Evolutionary conservation across 2,113 vertebrate genomes (phyloP).

Genomic region (Tauraco erythrolophus): DNA sequence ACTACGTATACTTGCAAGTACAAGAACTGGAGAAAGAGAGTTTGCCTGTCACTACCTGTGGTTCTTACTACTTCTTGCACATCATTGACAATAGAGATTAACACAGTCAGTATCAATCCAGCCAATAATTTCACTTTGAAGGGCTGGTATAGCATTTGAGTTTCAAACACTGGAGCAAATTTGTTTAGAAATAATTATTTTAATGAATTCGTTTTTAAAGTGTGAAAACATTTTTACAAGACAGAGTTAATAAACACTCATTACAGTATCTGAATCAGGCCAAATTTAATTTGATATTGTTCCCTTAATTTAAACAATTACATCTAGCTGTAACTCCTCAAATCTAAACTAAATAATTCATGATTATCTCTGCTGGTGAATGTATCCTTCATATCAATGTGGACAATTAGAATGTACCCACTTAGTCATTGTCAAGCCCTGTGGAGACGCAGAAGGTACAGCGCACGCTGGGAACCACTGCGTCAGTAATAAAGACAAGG

Average conservation of each 20-base stretch:
- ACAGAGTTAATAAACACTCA: constrained; percentile 48
- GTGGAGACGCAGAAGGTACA: constrained; percentile 52
- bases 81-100: neutral
- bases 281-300: constrained; percentile 51
- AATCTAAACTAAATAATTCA: constrained; percentile 60
- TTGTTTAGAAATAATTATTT: constrained; percentile 48
- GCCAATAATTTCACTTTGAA: neutral
- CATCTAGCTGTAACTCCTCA: constrained; percentile 23
- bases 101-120: neutral
- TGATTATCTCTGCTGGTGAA: constrained; percentile 61
- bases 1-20: neutral
- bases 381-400: constrained; percentile 48
- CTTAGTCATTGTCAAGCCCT: constrained; percentile 64
- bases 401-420: constrained; percentile 61
- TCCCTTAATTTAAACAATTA: constrained; percentile 55
- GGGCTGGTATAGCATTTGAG: neutral
- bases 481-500: constrained; percentile 45
- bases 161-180: neutral
- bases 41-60: neutral
- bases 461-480: constrained; percentile 20
- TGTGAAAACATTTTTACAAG: constrained; percentile 23
- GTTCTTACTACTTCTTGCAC: neutral
- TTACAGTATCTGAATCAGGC: constrained; percentile 14
- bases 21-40: neutral
- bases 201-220: constrained; percentile 46